phyloP scores from a whole-genome alignment of 1,140 invertebrate genomes.

The Wasmannia auropunctata region DNA sequence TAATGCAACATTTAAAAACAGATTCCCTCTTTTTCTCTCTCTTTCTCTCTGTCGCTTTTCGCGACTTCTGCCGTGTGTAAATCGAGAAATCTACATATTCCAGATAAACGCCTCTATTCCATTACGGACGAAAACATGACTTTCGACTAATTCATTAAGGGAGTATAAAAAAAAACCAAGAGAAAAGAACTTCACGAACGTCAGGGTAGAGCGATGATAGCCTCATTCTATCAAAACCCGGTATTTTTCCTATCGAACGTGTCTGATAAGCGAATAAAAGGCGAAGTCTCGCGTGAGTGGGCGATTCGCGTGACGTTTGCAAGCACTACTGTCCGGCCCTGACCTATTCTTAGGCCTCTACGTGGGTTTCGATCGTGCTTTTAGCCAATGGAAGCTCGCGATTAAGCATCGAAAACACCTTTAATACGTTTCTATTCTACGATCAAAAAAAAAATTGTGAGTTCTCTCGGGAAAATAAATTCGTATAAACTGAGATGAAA shows the following conservation, averaged over 20 bases:
- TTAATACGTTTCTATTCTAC: background rate
- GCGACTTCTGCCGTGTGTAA: background rate
- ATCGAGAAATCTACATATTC: background rate
- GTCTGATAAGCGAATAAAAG: constrained; percentile 52
- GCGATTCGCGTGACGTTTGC: constrained; percentile 60
- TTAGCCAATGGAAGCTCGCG: constrained; percentile 3
- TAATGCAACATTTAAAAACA: constrained; percentile 5
- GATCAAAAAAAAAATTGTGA: background rate
- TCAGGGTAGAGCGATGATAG: constrained; percentile 35
- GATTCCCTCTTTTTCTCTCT: no score
- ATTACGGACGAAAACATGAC: background rate
- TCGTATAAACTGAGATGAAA: background rate
- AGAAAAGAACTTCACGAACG: constrained; percentile 23
- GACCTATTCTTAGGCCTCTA: constrained; percentile 57
- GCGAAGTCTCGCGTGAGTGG: constrained; percentile 52
- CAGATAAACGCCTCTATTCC: background rate
- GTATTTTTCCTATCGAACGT: constrained; percentile 48
- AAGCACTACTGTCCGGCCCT: constrained; percentile 55
- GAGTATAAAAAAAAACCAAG: background rate
- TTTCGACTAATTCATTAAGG: background rate
- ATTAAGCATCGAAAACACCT: constrained; percentile 18
- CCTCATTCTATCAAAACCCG: constrained; percentile 29
- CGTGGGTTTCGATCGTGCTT: constrained; percentile 37
- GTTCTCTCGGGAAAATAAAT: background rate
- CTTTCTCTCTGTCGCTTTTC: no score